Evolutionary conservation across 2,888 invertebrate genomes (phyloP).

Genomic region (Oxyteleia sp.): DNA sequence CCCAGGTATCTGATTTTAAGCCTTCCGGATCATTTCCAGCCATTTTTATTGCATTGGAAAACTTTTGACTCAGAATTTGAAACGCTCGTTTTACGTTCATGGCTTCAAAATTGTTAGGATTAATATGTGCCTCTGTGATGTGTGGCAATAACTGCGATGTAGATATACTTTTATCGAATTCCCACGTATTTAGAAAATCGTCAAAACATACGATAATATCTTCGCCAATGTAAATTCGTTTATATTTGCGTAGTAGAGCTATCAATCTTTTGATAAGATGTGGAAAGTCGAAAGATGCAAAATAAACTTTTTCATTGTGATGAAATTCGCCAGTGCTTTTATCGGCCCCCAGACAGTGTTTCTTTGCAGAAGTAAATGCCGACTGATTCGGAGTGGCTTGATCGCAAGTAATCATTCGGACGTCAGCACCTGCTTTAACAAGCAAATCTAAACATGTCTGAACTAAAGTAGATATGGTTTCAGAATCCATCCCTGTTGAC

Average conservation of each 20-base stretch:
- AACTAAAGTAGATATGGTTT: background rate
- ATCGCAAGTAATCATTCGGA: conserved; percentile 22
- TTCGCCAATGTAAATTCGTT: conserved; percentile 4
- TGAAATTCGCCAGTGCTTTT: background rate
- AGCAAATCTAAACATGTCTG: conserved; percentile 8
- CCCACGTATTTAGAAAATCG: conserved; percentile 21
- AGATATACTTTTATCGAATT: conserved; percentile 17
- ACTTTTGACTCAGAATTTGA: too few relatives aligned
- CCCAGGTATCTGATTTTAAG: too few relatives aligned
- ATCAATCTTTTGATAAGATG: conserved; percentile 43
- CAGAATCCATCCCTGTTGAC: background rate
- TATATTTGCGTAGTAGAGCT: background rate
- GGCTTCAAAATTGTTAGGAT: too few relatives aligned
- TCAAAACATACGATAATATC: conserved; percentile 23
- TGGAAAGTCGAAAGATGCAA: conserved; percentile 11
- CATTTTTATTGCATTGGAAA: too few relatives aligned
- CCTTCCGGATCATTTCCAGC: too few relatives aligned
- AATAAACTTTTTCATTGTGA: background rate
- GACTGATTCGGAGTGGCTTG: conserved; percentile 16
- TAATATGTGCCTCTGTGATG: too few relatives aligned
- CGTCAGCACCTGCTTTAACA: background rate
- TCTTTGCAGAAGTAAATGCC: background rate
- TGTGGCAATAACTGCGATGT: conserved; percentile 19
- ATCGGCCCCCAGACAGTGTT: background rate
- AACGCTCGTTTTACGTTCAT: too few relatives aligned